Percentiles rank a stretch among this genome's conserved stretches.
Conservation (phyloP, 2,113 vertebrate genomes). For the Gadus macrocephalus region DNA sequence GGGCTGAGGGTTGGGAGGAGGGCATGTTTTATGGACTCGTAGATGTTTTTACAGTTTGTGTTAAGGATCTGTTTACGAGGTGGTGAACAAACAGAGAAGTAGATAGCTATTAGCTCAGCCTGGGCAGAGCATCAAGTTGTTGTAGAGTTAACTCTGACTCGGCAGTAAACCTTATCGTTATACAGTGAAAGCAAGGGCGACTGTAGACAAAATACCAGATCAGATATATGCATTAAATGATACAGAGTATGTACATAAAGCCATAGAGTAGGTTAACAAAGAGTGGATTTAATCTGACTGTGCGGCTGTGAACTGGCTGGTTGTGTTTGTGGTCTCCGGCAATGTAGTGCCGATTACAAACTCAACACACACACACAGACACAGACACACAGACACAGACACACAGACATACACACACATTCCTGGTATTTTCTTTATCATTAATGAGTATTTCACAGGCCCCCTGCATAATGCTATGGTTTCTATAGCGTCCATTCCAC, state of each 20-base stretch:
- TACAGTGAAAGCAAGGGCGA: too few species aligned
- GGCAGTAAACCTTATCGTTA: too few species aligned
- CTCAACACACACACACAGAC: conserved; percentile 41
- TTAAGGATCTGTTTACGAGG: conserved; percentile 59
- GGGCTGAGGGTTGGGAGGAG: not conserved
- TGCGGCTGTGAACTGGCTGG: conserved; percentile 1
- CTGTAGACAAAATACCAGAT: too few species aligned
- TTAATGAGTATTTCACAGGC: conserved; percentile 55
- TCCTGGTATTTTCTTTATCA: conserved; percentile 58
- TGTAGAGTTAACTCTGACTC: too few species aligned
- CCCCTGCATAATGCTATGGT: conserved; percentile 43
- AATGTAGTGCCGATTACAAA: conserved; percentile 50
- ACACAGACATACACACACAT: conserved; percentile 50
- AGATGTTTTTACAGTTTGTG: conserved; percentile 43
- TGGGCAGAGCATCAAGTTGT: too few species aligned
- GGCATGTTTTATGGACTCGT: conserved; percentile 62
- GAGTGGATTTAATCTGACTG: conserved; percentile 35
- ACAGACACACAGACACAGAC: conserved; percentile 52
- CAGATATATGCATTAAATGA: too few species aligned
- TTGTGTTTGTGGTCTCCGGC: conserved; percentile 29
- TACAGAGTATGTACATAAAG: too few species aligned
- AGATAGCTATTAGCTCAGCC: conserved; percentile 15
- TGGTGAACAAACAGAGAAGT: conserved; percentile 39
- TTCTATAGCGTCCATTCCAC: conserved; percentile 57
- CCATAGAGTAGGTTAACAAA: not conserved